Percentiles rank a stretch among this genome's conserved stretches.
phyloP scores from a whole-genome alignment of 2,888 invertebrate species.

The Drosophila picticornis region DNA sequence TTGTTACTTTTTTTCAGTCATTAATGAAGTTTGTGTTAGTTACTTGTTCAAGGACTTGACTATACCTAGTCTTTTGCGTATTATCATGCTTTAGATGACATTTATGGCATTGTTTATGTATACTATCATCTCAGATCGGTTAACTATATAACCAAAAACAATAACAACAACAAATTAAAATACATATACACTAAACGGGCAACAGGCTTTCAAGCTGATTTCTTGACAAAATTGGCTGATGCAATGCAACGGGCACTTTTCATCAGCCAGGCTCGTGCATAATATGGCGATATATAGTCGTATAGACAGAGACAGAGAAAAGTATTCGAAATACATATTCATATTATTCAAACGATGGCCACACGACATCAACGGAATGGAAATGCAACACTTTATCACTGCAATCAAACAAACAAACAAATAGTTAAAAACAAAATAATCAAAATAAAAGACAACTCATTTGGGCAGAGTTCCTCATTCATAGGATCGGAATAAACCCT shows the following conservation, averaged over 20 bases:
- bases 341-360: slow-evolving; percentile 40
- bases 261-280: slow-evolving; percentile 73
- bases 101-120: slow-evolving; percentile 8
- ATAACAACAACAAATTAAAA: slow-evolving; percentile 41
- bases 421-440: neutral
- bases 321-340: slow-evolving; percentile 46
- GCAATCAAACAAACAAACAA: neutral
- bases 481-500: neutral
- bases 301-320: slow-evolving; percentile 12
- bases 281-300: slow-evolving; percentile 40
- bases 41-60: neutral
- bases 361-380: slow-evolving; percentile 10
- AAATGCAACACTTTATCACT: slow-evolving; percentile 23
- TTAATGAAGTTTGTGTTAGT: neutral
- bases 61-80: neutral
- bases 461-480: slow-evolving; percentile 14
- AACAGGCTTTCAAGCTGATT: slow-evolving; percentile 65
- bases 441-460: slow-evolving; percentile 5
- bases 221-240: slow-evolving; percentile 81
- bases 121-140: slow-evolving; percentile 13
- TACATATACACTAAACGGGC: slow-evolving; percentile 40
- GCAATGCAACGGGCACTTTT: slow-evolving; percentile 81
- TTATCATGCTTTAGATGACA: neutral
- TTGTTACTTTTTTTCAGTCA: neutral
- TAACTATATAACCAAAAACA: slow-evolving; percentile 36